Base-by-base conservation (phyloP, 1,140 invertebrate species). In the Cataglyphis hispanica region DNA sequence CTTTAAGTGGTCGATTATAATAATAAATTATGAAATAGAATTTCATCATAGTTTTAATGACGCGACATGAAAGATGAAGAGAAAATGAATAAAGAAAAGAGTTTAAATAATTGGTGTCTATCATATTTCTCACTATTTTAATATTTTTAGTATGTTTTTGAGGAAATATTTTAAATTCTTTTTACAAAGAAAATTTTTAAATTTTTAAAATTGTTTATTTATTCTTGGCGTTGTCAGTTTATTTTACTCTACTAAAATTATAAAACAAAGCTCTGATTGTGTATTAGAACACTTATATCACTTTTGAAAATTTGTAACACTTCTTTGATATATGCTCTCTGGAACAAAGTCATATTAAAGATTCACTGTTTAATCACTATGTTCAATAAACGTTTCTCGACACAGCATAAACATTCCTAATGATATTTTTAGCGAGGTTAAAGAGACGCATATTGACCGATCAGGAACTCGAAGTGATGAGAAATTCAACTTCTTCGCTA, bases 401-500 rank as follows among this genome's bases (percentile, higher is more conserved):
- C 11, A 10, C 22, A 2, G 5, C 16, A 31, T 74, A 67, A 63
- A 11, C 34, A 19, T 43, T 60, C 72, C 78, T 61, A 81, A 88
- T 90, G 76, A 69, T 92, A 89, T 80, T 95, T 95, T 69, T 94
- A 99, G 99, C 98, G 84, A 97, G 98, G 61, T 95, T 99, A n/a
- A 98, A 98, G 92, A 96, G 98, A 60, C 96, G 97, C 34, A 94
- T 96, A 16, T 93, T 99, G 16, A 96, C 95, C 0, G 95, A 96
- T 25, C 97, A 97, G 61, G 98, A 99, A 91, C 96, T 99, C 10
- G 97, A 98, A 10, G 95, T 96, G 61, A 97, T 99, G 89, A 96
- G 97, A 70, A 97, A 97, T 87, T 95, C 95, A 74, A 99, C 98
- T 22, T 98, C 98, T 10, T 91, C 96, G 7, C 94, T 98, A 19